phyloP scores from a whole-genome alignment of 2,888 invertebrate genomes.

The Entomobrya proxima region DNA sequence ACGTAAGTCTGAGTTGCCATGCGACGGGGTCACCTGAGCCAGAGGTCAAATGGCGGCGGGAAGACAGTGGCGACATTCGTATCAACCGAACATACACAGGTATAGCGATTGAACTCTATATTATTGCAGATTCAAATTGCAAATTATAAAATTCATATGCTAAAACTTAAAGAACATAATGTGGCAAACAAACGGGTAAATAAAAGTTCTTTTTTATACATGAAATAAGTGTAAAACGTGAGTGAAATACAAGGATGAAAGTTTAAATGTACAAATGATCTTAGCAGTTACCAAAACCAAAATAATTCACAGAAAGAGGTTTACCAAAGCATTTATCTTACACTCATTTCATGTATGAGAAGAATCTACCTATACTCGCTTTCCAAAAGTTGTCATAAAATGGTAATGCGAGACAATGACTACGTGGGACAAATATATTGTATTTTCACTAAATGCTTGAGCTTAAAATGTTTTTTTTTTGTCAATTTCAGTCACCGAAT shows the following conservation, averaged over 20 bases:
- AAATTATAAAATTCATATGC: neutral
- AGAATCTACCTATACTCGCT: too few species aligned
- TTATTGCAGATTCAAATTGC: too few species aligned
- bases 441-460: constrained; percentile 61
- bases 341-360: too few species aligned
- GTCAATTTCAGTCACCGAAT: constrained; percentile 86
- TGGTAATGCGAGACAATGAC: too few species aligned
- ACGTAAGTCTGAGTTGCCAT: constrained; percentile 91
- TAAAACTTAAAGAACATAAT: neutral
- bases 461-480: neutral
- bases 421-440: neutral
- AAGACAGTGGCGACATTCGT: constrained; percentile 90
- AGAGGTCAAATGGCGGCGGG: constrained; percentile 93
- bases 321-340: too few species aligned
- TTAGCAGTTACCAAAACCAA: too few species aligned
- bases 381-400: too few species aligned
- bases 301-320: too few species aligned
- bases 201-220: neutral
- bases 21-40: constrained; percentile 93
- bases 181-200: neutral
- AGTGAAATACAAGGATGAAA: too few species aligned
- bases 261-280: too few species aligned
- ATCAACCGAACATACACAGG: constrained; percentile 90
- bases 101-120: too few species aligned
- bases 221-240: too few species aligned